These are phyloP conservation scores for Loxodonta africana DNA, from an alignment of 2,113 vertebrate genomes.

Conservation along the genomic window DNA sequence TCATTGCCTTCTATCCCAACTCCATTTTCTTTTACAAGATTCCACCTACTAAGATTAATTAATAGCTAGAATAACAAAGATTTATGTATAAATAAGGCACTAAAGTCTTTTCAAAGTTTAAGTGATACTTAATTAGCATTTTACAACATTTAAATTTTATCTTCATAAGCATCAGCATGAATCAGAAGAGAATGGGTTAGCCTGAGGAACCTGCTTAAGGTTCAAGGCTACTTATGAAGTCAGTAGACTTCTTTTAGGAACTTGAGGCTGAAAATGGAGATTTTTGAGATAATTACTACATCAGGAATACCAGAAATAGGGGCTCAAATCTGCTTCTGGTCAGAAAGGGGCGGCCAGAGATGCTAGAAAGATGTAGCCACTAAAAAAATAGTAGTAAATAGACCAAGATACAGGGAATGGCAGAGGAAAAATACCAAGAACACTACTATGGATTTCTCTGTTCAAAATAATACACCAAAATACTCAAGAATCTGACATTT, in stretches of 20 bases:
- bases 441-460: not conserved
- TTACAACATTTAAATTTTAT: not conserved
- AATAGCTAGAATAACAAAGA: not conserved
- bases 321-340: not conserved
- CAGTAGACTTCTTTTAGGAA: not conserved
- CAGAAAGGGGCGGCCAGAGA: not conserved
- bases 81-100: not conserved
- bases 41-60: not conserved
- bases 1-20: not conserved
- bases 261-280: not conserved
- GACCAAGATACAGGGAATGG: not conserved
- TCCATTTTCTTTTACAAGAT: not conserved
- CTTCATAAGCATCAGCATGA: not conserved
- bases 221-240: not conserved
- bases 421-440: not conserved
- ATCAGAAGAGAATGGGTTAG: not conserved
- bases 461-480: not conserved
- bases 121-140: not conserved
- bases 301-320: not conserved
- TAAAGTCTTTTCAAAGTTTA: not conserved
- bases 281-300: not conserved
- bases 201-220: not conserved
- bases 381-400: not conserved
- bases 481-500: not conserved
- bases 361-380: not conserved